phyloP scores from a whole-genome alignment of 2,113 vertebrate genomes.

The Podarcis raffonei region DNA sequence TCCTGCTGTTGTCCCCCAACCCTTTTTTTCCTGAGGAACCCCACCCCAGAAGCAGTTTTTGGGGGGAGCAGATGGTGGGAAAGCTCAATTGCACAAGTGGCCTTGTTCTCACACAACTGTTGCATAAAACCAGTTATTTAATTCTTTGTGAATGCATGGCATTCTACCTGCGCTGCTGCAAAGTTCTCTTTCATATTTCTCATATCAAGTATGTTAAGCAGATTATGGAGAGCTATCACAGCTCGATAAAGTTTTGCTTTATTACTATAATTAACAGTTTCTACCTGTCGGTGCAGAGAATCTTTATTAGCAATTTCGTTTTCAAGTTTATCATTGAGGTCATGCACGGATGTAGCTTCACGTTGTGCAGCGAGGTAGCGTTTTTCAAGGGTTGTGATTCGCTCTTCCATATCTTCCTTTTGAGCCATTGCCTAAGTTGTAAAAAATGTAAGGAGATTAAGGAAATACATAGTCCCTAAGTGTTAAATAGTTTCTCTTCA shows the following conservation, averaged over 20 bases:
- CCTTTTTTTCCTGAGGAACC: background rate
- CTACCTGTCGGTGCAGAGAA: slow-evolving; percentile 90
- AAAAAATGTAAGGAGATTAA: background rate
- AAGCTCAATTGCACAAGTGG: background rate
- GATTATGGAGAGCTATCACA: background rate
- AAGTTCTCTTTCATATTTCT: background rate
- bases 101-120: background rate
- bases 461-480: background rate
- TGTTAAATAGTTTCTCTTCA: background rate
- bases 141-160: background rate
- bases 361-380: slow-evolving; percentile 97
- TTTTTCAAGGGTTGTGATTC: slow-evolving; percentile 98
- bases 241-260: background rate
- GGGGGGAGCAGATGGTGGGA: background rate
- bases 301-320: slow-evolving; percentile 98
- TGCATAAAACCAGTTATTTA: background rate
- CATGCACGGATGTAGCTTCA: slow-evolving; percentile 96
- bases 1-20: background rate
- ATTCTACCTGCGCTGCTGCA: background rate
- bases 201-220: background rate
- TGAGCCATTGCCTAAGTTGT: slow-evolving; percentile 88
- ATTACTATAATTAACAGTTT: background rate
- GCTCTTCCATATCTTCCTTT: slow-evolving; percentile 98
- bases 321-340: slow-evolving; percentile 98
- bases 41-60: background rate